Evolutionary conservation across 2,113 vertebrate species (phyloP).

Genomic region (Apeltes quadracus): DNA sequence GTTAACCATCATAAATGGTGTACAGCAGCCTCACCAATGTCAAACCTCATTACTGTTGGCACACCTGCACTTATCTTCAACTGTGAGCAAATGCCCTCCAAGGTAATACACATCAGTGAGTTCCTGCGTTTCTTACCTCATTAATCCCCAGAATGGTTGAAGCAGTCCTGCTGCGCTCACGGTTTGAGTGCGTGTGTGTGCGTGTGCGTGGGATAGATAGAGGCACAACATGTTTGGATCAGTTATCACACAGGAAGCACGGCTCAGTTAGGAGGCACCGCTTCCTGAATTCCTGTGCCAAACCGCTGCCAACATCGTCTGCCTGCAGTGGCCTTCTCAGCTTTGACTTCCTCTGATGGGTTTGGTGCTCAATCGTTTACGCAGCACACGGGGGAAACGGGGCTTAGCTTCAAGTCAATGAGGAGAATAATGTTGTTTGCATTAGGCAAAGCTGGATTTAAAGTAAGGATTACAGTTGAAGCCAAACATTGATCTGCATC

Average conservation of each 20-base stretch:
- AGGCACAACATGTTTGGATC: conserved; percentile 59
- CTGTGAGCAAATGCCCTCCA: conserved; percentile 9
- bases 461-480: not conserved
- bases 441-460: not conserved
- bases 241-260: conserved; percentile 81
- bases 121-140: conserved; percentile 31
- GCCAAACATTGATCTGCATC: not conserved
- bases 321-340: conserved; percentile 50
- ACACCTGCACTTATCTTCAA: conserved; percentile 48
- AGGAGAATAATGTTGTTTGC: not conserved
- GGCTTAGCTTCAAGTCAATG: not conserved
- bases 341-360: conserved; percentile 57
- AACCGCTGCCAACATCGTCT: conserved; percentile 61
- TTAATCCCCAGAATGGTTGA: conserved; percentile 27
- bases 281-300: conserved; percentile 71
- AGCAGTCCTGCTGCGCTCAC: not conserved
- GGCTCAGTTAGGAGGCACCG: conserved; percentile 70
- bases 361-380: conserved; percentile 34
- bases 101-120: conserved; percentile 24
- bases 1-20: not conserved
- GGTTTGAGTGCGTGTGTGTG: not conserved
- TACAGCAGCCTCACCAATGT: conserved; percentile 26
- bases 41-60: conserved; percentile 33
- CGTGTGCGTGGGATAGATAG: conserved; percentile 10
- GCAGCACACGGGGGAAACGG: not conserved